Evolutionary conservation across 2,797 vertebrate genomes (phyloP), one percentile per base, ranked within the genome.

Genomic region (Etheostoma perlongum): DNA sequence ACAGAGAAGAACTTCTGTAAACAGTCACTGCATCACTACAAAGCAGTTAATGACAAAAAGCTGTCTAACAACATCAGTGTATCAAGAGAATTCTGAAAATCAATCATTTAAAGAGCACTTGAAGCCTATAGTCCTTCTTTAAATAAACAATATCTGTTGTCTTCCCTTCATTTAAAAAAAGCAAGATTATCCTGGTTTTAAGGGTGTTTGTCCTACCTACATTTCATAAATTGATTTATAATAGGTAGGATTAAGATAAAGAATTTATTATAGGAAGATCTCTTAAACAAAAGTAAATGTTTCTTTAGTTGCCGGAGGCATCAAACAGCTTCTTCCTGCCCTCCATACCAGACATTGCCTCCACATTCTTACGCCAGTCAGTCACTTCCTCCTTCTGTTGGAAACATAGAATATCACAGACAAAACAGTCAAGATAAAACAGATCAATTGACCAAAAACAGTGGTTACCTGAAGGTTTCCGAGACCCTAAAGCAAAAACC

Each of bases 311-410:
- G 30, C 80, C 78, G 44, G 74, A 78, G 13, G 81, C 88, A 0
- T 93, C 72, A 84, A 94, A 95, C 83, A 94, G 59, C 85, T 95
- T 95, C 92, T 93, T 95, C 78, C 93, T 90, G 74, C 94, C 93
- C 74, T 95, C 93, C 94, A 95, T 93, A 6, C 93, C 93, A 42
- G 93, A 93, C 93, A 93, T 94, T 82, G 93, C 88, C 23, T 94
- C 94, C 88, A 95, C 93, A 8, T 95, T 94, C 82, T 95, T 95
- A 85, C 94, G 92, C 93, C 93, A 95, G 85, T 94, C 93, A 5
- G 92, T 94, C 58, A 95, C 92, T 51, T 93, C 93, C 76, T 94
- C 92, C 62, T 93, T 93, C 93, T 94, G 90, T 44, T n/a, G 8
- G 25, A 48, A 69, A 68, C 47, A 72, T 11, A 53, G 23, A 30